Base-by-base conservation (phyloP, 1,140 invertebrate species). In the Oryctes rhinoceros region DNA sequence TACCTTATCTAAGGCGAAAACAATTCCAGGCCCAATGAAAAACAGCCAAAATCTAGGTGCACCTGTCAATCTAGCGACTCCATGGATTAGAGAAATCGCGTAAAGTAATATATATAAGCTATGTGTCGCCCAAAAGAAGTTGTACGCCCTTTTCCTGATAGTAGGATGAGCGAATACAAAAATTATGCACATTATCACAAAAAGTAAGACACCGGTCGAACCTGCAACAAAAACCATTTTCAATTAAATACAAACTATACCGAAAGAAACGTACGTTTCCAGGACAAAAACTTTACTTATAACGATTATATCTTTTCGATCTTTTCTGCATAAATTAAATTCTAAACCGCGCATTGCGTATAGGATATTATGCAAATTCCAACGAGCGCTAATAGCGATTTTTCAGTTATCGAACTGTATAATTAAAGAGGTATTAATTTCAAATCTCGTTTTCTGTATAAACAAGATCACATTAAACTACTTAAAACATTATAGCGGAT, bases 41-140 rank as follows among this genome's bases (percentile, higher is more conserved):
- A 99, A 99, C 82, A 98, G 93, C 95, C 96, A 99, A 89, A 99
- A 99, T 81, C 95, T 88, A 0, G 96, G 96, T 7, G 96, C 94
- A 0, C 97, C 97, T 0, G 98, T 98, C 47, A 99, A 89, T 78
- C 97, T 91, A 0, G 97, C 97, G n/a, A 99, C 88, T 1, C 98
- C 98, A 84, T 99, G 98, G 53, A 99, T 92, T 44, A 99, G 89
- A 82, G 93, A 96, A 7, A 99, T 88, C 0, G 96, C 92, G 85
- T 99, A 99, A 2, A 99, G 89, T 0, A 95, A 86, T 39, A 98
- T 92, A 85, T 99, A 98, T 0, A 99, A 91, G 24, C 96, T 95
- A 87, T 99, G 98, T n/a, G 98, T 96, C 15, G 94, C 92, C 96
- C 98, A 99, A 89, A 99, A 99, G 88, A 96, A 98, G 79, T 96